Evolutionary conservation across 2,888 invertebrate genomes (phyloP).

Genomic region (Heteromyza rotundicornis): DNA sequence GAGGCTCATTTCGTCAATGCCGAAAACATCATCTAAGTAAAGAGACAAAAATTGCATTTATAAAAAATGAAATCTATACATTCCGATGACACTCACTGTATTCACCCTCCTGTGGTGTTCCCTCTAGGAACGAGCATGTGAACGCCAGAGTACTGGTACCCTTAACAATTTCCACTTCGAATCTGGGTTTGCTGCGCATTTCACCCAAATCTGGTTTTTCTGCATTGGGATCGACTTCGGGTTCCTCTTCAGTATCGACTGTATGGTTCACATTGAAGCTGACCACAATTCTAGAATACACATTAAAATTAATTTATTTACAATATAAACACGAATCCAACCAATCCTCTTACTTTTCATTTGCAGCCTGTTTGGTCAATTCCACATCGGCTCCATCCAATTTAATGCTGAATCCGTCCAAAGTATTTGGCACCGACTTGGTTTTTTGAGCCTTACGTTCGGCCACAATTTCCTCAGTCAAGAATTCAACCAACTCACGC

Average conservation of each 20-base stretch:
- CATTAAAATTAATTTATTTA: neutral
- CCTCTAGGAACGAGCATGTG: constrained; percentile 81
- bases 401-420: constrained; percentile 83
- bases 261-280: constrained; percentile 94
- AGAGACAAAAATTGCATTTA: constrained; percentile 8
- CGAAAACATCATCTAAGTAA: constrained; percentile 91
- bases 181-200: constrained; percentile 90
- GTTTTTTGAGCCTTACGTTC: constrained; percentile 85
- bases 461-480: constrained; percentile 91
- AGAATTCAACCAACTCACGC: constrained; percentile 85
- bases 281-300: constrained; percentile 67
- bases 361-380: constrained; percentile 73
- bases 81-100: constrained; percentile 71
- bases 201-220: constrained; percentile 80
- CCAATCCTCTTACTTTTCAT: constrained; percentile 65
- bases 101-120: constrained; percentile 71
- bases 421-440: constrained; percentile 74
- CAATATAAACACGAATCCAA: neutral
- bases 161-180: constrained; percentile 84
- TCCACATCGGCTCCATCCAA: constrained; percentile 85
- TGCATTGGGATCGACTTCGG: constrained; percentile 67
- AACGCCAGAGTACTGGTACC: constrained; percentile 81
- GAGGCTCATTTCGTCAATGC: constrained; percentile 91
- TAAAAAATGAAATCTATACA: constrained; percentile 43
- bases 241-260: constrained; percentile 81